phyloP scores from a whole-genome alignment of 2,113 vertebrate species.

The Pluvianellus socialis region DNA sequence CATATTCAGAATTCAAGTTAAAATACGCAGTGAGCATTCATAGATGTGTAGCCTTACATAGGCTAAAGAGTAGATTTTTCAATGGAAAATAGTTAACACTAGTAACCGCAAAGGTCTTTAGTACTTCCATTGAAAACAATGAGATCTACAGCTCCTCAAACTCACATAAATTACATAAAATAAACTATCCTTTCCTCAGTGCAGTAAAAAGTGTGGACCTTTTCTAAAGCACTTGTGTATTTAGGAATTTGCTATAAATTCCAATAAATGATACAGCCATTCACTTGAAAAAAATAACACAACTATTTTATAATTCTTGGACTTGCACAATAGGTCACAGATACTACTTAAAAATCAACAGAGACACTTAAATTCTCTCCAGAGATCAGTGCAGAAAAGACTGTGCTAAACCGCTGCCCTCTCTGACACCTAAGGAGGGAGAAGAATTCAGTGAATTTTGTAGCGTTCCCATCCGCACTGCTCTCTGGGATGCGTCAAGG shows the following conservation, averaged over 20 bases:
- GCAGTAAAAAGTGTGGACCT: not conserved
- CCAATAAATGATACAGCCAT: not conserved
- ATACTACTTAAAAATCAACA: not conserved
- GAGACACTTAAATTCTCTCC: not conserved
- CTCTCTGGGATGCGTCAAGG: not conserved
- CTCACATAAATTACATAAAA: not conserved
- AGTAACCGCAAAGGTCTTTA: not conserved
- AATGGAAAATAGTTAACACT: not conserved
- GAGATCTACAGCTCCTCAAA: not conserved
- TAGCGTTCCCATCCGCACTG: not conserved
- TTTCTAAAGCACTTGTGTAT: not conserved
- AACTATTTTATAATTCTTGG: not conserved
- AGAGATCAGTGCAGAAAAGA: not conserved
- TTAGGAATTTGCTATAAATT: not conserved
- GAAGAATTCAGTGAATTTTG: not conserved
- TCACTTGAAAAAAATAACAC: not conserved
- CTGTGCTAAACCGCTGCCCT: not conserved
- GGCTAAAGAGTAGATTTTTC: not conserved
- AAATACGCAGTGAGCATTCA: rapidly evolving
- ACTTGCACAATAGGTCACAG: not conserved
- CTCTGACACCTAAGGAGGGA: not conserved
- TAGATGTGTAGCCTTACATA: not conserved
- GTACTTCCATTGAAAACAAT: not conserved
- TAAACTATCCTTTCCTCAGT: not conserved
- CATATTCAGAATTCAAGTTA: not conserved